Evolutionary conservation across 2,888 invertebrate species (phyloP).

Genomic region (Drosophila parthenogenetica): DNA sequence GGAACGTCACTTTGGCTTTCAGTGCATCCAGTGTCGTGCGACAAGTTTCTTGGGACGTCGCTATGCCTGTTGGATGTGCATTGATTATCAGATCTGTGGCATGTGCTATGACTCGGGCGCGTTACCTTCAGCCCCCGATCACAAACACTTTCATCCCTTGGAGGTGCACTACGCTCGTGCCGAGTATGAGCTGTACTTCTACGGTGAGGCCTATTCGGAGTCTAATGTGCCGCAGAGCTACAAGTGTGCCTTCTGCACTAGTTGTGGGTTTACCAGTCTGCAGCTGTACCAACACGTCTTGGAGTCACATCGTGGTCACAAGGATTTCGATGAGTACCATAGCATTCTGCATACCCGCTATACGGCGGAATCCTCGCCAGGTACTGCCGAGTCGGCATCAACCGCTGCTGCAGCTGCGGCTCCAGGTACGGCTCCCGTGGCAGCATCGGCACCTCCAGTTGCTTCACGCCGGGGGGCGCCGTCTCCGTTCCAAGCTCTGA

Average conservation of each 20-base stretch:
- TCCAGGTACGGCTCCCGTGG: too few species aligned
- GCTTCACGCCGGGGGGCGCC: background rate
- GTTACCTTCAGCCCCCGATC: slow-evolving; percentile 21
- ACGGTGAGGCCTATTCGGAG: slow-evolving; percentile 31
- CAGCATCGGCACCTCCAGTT: background rate
- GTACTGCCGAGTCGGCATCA: too few species aligned
- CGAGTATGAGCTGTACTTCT: slow-evolving; percentile 52
- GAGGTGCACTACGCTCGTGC: slow-evolving; percentile 45
- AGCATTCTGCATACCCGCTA: slow-evolving; percentile 24
- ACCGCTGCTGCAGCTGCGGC: too few species aligned
- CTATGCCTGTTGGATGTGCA: slow-evolving; percentile 53
- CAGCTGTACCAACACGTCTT: slow-evolving; percentile 38
- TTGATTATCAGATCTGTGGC: slow-evolving; percentile 53
- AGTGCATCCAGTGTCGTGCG: slow-evolving; percentile 40
- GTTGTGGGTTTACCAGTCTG: slow-evolving; percentile 20
- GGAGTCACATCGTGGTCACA: slow-evolving; percentile 27
- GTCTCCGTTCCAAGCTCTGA: too few species aligned
- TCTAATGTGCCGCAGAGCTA: slow-evolving; percentile 53
- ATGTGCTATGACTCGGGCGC: slow-evolving; percentile 39
- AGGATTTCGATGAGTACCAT: slow-evolving; percentile 35
- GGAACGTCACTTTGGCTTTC: slow-evolving; percentile 50
- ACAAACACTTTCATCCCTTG: slow-evolving; percentile 56
- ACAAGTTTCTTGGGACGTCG: slow-evolving; percentile 50
- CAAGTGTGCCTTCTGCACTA: slow-evolving; percentile 52
- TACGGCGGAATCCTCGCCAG: slow-evolving; percentile 1